phyloP scores from a whole-genome alignment of 2,888 invertebrate genomes.

The Lutraria lutraria region DNA sequence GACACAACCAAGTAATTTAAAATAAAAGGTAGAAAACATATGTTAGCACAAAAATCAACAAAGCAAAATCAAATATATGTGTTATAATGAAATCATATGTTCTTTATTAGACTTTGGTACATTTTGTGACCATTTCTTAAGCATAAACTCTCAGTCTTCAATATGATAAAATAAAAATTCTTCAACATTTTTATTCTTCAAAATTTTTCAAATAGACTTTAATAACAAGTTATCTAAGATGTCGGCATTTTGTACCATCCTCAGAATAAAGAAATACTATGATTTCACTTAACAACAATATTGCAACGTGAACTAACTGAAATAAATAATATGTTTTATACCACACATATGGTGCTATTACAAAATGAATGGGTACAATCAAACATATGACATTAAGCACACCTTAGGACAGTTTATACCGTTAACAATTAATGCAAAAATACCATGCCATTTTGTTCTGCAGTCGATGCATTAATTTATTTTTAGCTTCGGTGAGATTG shows the following conservation, averaged over 20 bases:
- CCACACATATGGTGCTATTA: not conserved
- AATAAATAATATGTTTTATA: not conserved
- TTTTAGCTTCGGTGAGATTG: too few species aligned
- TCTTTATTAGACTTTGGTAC: not conserved
- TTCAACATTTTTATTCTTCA: too few species aligned
- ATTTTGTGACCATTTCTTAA: too few species aligned
- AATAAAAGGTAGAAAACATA: slow-evolving; percentile 34
- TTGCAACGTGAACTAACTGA: not conserved
- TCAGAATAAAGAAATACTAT: not conserved
- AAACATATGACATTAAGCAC: too few species aligned
- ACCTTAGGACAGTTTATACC: too few species aligned
- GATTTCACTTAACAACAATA: not conserved
- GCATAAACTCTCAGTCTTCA: too few species aligned
- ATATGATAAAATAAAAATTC: too few species aligned
- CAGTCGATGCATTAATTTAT: too few species aligned
- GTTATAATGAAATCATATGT: not conserved
- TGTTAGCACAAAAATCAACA: slow-evolving; percentile 38
- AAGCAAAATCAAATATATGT: not conserved
- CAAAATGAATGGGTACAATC: too few species aligned
- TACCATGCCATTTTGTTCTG: too few species aligned
- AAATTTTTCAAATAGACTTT: too few species aligned
- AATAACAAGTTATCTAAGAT: not conserved
- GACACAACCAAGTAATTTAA: slow-evolving; percentile 32
- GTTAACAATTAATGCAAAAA: too few species aligned
- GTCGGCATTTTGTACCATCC: not conserved